Base-by-base conservation (phyloP, 2,888 invertebrate genomes). In the Anthophora plumipes region DNA sequence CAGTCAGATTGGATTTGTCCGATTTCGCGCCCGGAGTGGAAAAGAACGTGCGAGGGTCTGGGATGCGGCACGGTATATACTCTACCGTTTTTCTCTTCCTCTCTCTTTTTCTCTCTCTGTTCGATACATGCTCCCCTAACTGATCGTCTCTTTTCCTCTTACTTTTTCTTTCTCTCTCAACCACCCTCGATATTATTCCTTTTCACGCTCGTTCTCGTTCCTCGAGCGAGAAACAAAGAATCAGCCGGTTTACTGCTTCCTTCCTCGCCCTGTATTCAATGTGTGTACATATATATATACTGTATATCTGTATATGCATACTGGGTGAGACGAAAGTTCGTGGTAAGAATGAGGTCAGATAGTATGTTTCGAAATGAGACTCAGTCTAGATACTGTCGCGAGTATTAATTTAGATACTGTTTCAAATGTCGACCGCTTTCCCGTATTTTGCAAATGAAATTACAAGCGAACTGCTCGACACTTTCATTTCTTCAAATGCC, bases 1-100 rank as follows among this genome's bases (percentile, higher is more conserved):
- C 87, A 84, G 80, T 88, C 90, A 85, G 86, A 92, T 92, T 91
- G 89, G 92, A 92, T 92, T 91, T 90, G 90, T 91, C 90, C 90
- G 91, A 92, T 92, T 92, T 91, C 89, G 88, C 89, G 84, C 88
- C 85, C 75, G 77, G 80, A 85, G 75, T 77, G 76, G 85, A 78
- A 86, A 82, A 85, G 84, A 78, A 76, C 67, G 69, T n/a, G 66
- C 75, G 71, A 68, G 78, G 75, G 77, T 74, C 50, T 48, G 63
- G 57, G 66, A 60, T 57, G 68, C 54, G 66, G 68, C 54, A 60
- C 48, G 37, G n/a, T n/a, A n/a, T n/a, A n/a, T n/a, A n/a, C n/a
- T n/a, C n/a, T n/a, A n/a, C n/a, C n/a, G n/a, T n/a, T n/a, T n/a
- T n/a, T n/a, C 12, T 57, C 77, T 1, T 20, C 14, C 57, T n/a